A percentile compares a stretch with the other conserved stretches of the same genome.
Evolutionary conservation across 2,113 vertebrate genomes (phyloP).

Genomic region (Amphilophus citrinellus): DNA sequence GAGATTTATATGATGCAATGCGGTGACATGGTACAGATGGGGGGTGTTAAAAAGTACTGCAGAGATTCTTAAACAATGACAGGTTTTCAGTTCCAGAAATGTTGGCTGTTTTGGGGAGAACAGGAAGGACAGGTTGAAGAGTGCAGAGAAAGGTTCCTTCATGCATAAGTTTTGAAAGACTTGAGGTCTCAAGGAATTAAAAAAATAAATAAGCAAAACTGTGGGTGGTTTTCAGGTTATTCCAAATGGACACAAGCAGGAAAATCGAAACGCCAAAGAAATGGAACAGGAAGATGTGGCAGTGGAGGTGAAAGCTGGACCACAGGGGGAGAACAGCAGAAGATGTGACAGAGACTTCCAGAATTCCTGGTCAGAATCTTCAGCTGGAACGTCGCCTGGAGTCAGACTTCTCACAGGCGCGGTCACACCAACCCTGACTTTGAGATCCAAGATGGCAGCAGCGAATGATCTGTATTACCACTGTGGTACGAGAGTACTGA

Average conservation of each 20-base stretch:
- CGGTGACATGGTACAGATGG: constrained; percentile 21
- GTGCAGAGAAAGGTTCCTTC: too few species aligned
- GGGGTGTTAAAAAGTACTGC: background rate
- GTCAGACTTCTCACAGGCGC: background rate
- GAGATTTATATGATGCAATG: constrained; percentile 57
- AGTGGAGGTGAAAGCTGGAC: background rate
- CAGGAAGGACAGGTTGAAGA: too few species aligned
- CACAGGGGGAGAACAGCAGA: background rate
- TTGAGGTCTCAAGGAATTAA: too few species aligned
- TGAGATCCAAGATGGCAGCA: background rate
- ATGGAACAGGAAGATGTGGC: background rate
- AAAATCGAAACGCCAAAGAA: background rate
- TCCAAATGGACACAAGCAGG: background rate
- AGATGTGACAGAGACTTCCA: fast-evolving
- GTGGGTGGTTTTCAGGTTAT: background rate
- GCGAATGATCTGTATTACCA: fast-evolving
- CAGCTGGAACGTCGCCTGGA: background rate
- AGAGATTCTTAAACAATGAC: constrained; percentile 26
- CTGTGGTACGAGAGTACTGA: fast-evolving
- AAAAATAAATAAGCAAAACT: too few species aligned
- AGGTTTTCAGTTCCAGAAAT: background rate
- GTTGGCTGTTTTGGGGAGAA: too few species aligned
- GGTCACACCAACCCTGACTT: background rate
- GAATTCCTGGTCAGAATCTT: background rate
- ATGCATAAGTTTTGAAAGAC: background rate